Percentiles rank a stretch among this genome's conserved stretches.
Conservation (phyloP, 1,140 invertebrate species). For the Drosophila persimilis region DNA sequence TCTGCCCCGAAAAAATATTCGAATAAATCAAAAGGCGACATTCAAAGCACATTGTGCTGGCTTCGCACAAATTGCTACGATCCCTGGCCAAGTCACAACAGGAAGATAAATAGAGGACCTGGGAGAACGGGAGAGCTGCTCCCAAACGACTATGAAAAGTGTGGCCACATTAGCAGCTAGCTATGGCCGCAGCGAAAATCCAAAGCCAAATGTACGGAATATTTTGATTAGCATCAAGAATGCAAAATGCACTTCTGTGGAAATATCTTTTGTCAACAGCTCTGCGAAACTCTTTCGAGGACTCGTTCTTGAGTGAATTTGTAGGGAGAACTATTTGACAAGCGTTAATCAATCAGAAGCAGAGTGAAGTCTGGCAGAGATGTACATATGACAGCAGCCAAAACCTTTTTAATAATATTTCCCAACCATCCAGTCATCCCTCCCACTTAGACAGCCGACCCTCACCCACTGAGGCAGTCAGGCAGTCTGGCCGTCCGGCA, state of each 20-base stretch:
- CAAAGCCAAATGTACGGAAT: conserved; percentile 47
- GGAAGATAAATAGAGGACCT: conserved; percentile 33
- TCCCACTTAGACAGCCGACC: conserved; percentile 21
- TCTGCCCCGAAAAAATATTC: neutral
- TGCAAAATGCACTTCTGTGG: conserved; percentile 55
- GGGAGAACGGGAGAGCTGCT: neutral
- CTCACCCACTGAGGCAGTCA: conserved; percentile 14
- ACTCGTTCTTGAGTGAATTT: conserved; percentile 27
- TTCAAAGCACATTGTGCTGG: conserved; percentile 24
- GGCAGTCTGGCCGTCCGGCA: conserved; percentile 8
- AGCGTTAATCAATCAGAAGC: conserved; percentile 72
- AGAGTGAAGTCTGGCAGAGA: conserved; percentile 37
- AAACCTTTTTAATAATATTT: conserved; percentile 80
- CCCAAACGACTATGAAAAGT: conserved; percentile 39
- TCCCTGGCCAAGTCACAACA: conserved; percentile 45
- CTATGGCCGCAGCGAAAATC: conserved; percentile 4
- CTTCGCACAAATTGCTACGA: conserved; percentile 39
- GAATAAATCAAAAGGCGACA: conserved; percentile 13
- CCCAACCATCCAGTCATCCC: neutral
- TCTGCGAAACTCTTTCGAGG: conserved; percentile 13
- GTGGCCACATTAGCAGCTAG: conserved; percentile 48
- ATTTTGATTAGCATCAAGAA: conserved; percentile 63
- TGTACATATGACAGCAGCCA: conserved; percentile 63
- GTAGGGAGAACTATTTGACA: conserved; percentile 64
- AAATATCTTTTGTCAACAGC: conserved; percentile 64